Evolutionary conservation across 1,140 invertebrate species (phyloP).

Genomic region (Chironomus striatipennis): DNA sequence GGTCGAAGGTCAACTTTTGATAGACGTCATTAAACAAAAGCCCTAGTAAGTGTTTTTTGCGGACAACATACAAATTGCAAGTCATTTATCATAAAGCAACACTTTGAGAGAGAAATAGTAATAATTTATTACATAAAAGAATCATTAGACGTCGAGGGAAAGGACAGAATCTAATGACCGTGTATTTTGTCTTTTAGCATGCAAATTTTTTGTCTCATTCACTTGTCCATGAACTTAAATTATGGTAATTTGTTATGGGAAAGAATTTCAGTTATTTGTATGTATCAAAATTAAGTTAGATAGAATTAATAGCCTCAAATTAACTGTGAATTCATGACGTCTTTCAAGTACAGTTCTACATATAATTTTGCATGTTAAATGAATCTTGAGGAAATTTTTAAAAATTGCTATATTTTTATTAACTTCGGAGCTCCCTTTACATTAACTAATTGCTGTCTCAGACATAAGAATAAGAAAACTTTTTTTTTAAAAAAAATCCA

Average conservation of each 20-base stretch:
- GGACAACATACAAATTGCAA: not conserved
- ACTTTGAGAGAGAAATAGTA: not conserved
- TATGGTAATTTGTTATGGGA: not conserved
- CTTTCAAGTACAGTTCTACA: too few species aligned
- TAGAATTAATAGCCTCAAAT: too few species aligned
- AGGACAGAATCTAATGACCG: not conserved
- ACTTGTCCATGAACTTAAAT: constrained; percentile 1
- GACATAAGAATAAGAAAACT: too few species aligned
- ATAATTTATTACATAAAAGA: not conserved
- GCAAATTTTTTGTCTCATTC: not conserved
- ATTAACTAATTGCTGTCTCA: too few species aligned
- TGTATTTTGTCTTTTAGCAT: not conserved
- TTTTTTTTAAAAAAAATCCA: too few species aligned
- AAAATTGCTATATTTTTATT: too few species aligned
- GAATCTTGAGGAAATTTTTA: too few species aligned
- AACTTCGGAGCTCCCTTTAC: too few species aligned
- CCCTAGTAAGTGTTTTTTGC: not conserved
- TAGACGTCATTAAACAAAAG: not conserved
- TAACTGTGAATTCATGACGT: too few species aligned
- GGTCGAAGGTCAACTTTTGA: not conserved
- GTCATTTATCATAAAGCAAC: not conserved
- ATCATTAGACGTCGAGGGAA: not conserved
- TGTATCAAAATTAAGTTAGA: too few species aligned
- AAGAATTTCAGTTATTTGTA: too few species aligned
- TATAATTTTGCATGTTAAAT: too few species aligned